Evolutionary conservation across 2,888 invertebrate genomes (phyloP), one percentile per base, ranked within the genome.

Genomic region (Caenorhabditis angaria): DNA sequence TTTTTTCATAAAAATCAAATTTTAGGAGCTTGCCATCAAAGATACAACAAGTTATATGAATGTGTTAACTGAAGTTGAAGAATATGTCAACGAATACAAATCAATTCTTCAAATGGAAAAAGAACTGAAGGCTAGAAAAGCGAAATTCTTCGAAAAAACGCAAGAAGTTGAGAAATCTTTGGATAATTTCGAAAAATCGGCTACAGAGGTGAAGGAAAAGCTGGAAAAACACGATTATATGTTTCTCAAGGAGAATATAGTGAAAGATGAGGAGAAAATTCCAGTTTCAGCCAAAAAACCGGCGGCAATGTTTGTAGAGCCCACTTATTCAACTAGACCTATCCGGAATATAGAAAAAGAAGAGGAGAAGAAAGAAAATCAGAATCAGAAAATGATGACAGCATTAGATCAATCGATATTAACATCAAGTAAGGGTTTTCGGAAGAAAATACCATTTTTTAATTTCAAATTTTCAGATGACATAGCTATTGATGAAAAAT

Each of bases 1-100:
- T 24, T n/a, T 22, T 22, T 4, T 27, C 27, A 27, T 27, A 24
- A 54, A 27, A 55, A 35, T 50, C 10, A 27, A 50, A 41, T 51
- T 41, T 25, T 54, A 71, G 70, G 59, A 59, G 20, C 29, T 71
- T 1, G 70, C 70, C 14, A 27, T 24, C 48, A 48, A 61, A 2
- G 70, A 71, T 41, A 65, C 62, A 12, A 6, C 65, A 28, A 28
- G 55, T 0, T n/a, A 2, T 3, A 47, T 51, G 1, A 35, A 24
- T 3, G 12, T 70, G 10, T 35, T 12, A 2, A 2, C 57, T 22
- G 58, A 53, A 22, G 10, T 70, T 4, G 53, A 70, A 22, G 32
- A 12, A 1, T 60, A 61, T 51, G 28, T 70, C 35, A 20, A 50
- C 18, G 65, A 65, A 20, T 29, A 70, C 58, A n/a, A 50, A 18